These are phyloP conservation scores for Lordiphosa clarofinis DNA, from an alignment of 1,140 invertebrate species.

Conservation along the genomic window DNA sequence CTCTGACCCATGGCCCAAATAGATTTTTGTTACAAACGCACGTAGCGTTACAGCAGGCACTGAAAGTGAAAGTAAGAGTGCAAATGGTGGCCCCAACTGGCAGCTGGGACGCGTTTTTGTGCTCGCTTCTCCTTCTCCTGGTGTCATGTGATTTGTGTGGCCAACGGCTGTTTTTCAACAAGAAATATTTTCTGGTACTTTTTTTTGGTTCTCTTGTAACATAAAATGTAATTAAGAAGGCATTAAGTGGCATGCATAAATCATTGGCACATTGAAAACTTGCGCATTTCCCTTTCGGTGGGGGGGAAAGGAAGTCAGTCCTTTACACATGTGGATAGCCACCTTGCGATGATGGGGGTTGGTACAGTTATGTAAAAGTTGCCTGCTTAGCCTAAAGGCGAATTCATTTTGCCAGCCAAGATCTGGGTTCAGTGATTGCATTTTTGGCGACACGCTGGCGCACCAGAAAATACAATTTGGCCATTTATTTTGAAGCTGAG, in stretches of 20 bases:
- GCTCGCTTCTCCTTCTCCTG: neutral
- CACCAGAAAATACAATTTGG: constrained; percentile 30
- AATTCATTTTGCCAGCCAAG: constrained; percentile 32
- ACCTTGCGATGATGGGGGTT: constrained; percentile 23
- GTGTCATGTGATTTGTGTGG: constrained; percentile 57
- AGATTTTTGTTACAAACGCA: constrained; percentile 52
- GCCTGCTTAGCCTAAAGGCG: neutral
- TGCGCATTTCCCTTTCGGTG: constrained; percentile 22
- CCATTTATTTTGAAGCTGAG: constrained; percentile 46
- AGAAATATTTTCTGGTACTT: constrained; percentile 13
- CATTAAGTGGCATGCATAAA: constrained; percentile 73
- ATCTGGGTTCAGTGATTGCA: constrained; percentile 68
- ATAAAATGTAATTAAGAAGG: constrained; percentile 75
- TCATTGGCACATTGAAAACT: constrained; percentile 48
- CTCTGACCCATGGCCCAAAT: constrained; percentile 27
- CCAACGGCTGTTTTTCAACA: constrained; percentile 46
- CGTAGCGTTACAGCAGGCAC: constrained; percentile 55
- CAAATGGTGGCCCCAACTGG: constrained; percentile 12
- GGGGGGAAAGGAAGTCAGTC: neutral
- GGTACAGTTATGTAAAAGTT: constrained; percentile 19
- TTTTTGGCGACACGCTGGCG: constrained; percentile 57
- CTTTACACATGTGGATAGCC: constrained; percentile 24
- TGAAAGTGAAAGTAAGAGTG: constrained; percentile 64
- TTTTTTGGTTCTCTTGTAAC: constrained; percentile 34
- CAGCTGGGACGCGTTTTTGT: constrained; percentile 35